A percentile compares a stretch with the other conserved stretches of the same genome.
Conservation (phyloP, 2,888 invertebrate genomes). For the Hipparchia sbordonii region DNA sequence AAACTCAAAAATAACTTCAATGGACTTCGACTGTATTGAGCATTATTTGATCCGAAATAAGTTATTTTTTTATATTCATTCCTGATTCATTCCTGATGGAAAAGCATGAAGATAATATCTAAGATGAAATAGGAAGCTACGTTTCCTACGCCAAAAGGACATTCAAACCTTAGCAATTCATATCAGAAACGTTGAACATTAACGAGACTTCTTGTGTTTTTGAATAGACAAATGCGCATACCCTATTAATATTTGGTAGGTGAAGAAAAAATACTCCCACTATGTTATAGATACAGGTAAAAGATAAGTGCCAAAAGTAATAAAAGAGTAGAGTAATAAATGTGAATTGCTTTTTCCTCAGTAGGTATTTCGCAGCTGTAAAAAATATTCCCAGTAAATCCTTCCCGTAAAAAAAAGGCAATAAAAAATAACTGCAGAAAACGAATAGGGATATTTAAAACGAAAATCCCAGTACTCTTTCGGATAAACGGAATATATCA, state of each 20-base stretch:
- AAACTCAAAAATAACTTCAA: too few relatives aligned
- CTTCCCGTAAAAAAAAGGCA: slow-evolving; percentile 32
- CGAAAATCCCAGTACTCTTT: slow-evolving; percentile 43
- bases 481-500: slow-evolving; percentile 61
- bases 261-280: not conserved
- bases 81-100: too few relatives aligned
- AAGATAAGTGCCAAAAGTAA: slow-evolving; percentile 6
- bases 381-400: slow-evolving; percentile 32
- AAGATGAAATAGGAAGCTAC: too few relatives aligned
- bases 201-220: too few relatives aligned
- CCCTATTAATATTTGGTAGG: not conserved
- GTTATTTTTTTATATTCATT: too few relatives aligned
- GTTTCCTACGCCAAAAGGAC: too few relatives aligned
- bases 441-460: slow-evolving; percentile 41
- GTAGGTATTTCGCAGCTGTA: slow-evolving; percentile 16
- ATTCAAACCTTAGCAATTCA: too few relatives aligned
- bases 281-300: not conserved
- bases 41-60: too few relatives aligned
- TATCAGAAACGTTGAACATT: too few relatives aligned
- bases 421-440: slow-evolving; percentile 41
- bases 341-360: slow-evolving; percentile 9
- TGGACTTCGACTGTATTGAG: too few relatives aligned
- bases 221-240: not conserved
- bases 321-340: slow-evolving; percentile 6
- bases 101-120: too few relatives aligned